phyloP scores from a whole-genome alignment of 2,888 invertebrate genomes.

The Stenchaetothrips biformis region DNA sequence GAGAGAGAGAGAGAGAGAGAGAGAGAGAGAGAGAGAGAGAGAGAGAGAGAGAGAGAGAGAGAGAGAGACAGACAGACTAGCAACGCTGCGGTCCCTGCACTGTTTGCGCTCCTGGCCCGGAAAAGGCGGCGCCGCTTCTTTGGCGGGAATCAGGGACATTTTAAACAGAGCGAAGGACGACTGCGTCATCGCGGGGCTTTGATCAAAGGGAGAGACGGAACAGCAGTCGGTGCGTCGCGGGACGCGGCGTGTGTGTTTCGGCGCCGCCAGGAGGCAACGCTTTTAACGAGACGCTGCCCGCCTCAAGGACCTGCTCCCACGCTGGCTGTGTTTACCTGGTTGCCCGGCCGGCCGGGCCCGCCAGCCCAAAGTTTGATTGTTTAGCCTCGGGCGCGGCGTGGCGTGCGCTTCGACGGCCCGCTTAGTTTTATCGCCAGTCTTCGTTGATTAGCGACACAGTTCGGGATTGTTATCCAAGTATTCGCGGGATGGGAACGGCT shows the following conservation, averaged over 20 bases:
- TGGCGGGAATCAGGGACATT: too few relatives aligned
- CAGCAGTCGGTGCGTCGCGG: not conserved
- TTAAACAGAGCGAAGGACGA: too few relatives aligned
- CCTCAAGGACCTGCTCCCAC: not conserved
- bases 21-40: not conserved
- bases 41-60: slow-evolving; percentile 4
- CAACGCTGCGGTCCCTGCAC: not conserved
- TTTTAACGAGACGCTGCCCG: not conserved
- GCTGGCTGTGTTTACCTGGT: not conserved
- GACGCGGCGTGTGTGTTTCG: not conserved
- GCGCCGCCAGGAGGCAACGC: not conserved
- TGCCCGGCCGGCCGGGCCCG: not conserved
- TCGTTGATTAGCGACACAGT: not conserved
- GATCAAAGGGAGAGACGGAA: not conserved
- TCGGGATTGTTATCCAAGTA: too few relatives aligned
- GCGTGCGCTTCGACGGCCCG: not conserved
- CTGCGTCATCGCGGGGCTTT: not conserved
- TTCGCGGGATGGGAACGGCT: not conserved
- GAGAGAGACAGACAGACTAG: not conserved
- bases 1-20: not conserved
- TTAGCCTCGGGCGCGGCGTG: not conserved
- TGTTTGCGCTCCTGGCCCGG: too few relatives aligned
- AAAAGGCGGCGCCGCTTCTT: too few relatives aligned
- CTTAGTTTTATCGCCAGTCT: slow-evolving; percentile 3
- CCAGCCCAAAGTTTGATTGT: slow-evolving; percentile 6